Conservation (phyloP, 2,113 vertebrate species). For the Platanista minor region DNA sequence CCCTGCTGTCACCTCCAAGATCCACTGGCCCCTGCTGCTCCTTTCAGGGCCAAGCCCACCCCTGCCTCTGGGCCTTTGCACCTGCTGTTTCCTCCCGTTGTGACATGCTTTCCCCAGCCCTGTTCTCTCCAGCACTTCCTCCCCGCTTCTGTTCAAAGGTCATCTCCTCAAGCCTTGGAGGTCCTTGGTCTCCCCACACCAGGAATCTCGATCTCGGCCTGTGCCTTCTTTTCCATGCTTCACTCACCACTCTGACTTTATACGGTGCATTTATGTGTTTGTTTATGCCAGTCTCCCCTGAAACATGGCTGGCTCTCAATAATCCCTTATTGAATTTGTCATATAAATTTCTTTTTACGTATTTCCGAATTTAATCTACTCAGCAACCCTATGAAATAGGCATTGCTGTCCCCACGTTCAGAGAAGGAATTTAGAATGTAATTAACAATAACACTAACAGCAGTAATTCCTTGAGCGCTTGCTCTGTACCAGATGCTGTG, state of each 20-base stretch:
- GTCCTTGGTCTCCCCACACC: background rate
- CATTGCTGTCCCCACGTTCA: background rate
- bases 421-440: slow-evolving; percentile 16
- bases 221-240: background rate
- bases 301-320: background rate
- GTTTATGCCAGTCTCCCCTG: background rate
- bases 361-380: slow-evolving; percentile 35
- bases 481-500: background rate
- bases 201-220: background rate
- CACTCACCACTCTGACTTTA: background rate
- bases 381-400: background rate
- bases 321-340: background rate
- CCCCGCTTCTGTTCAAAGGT: background rate
- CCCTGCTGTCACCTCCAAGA: background rate
- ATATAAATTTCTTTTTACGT: background rate
- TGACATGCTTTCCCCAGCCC: background rate
- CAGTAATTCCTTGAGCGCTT: background rate
- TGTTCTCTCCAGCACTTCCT: background rate
- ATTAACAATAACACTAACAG: slow-evolving; percentile 39
- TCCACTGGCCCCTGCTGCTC: background rate
- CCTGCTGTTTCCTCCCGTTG: background rate
- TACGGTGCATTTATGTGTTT: background rate
- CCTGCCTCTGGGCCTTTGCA: background rate
- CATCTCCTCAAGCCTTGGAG: background rate
- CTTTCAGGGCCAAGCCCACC: too few relatives aligned